phyloP scores from a whole-genome alignment of 2,113 vertebrate species.

The Muntiacus reevesi region DNA sequence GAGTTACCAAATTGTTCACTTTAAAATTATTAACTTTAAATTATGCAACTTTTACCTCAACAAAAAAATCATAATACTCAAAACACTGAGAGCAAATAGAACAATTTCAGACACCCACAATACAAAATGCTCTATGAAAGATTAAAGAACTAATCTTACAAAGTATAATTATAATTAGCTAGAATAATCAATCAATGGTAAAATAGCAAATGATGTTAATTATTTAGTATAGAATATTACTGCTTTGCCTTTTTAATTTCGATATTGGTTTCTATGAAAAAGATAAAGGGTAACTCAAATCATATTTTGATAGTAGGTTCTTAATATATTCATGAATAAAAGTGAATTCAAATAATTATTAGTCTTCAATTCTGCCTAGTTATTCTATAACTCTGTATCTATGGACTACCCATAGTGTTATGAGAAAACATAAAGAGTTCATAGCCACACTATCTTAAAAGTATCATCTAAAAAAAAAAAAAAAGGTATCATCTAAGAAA shows the following conservation, averaged over 20 bases:
- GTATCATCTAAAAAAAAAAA: not conserved
- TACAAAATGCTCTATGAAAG: not conserved
- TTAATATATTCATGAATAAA: not conserved
- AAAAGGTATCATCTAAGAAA: not conserved
- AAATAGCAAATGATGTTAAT: not conserved
- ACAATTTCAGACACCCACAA: not conserved
- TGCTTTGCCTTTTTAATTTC: not conserved
- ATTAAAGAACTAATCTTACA: not conserved
- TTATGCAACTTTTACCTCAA: not conserved
- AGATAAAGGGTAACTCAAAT: not conserved
- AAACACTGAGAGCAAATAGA: not conserved
- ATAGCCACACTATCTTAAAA: not conserved
- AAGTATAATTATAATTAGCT: not conserved
- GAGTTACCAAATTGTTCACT: not conserved
- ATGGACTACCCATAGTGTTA: not conserved
- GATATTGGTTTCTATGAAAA: not conserved
- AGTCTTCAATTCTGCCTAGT: not conserved
- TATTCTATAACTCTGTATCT: not conserved
- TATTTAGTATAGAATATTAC: not conserved
- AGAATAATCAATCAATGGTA: not conserved
- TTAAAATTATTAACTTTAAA: not conserved
- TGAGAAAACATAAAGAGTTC: not conserved
- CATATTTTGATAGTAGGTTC: not conserved
- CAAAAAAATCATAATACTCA: not conserved
- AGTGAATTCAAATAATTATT: not conserved